Percentiles rank a stretch among this genome's conserved stretches.
Evolutionary conservation across 2,113 vertebrate genomes (phyloP).

Genomic region (Tapirus terrestris): DNA sequence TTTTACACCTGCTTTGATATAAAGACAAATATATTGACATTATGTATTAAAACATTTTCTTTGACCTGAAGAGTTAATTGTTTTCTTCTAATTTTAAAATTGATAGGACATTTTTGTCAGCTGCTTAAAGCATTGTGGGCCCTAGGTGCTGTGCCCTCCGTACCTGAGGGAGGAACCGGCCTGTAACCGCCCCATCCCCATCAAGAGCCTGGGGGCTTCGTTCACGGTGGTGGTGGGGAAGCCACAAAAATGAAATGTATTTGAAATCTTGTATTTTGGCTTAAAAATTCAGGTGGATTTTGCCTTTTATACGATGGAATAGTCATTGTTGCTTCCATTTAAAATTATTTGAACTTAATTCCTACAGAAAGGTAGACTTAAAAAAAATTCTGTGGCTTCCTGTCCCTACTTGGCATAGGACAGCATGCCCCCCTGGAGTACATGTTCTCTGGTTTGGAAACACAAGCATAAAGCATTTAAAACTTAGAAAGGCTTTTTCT

Average conservation of each 20-base stretch:
- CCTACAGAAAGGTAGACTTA: not conserved
- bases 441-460: not conserved
- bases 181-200: not conserved
- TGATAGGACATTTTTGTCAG: not conserved
- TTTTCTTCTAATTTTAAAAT: slow-evolving; percentile 40
- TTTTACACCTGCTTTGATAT: not conserved
- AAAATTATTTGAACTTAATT: slow-evolving; percentile 21
- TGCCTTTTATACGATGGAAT: not conserved
- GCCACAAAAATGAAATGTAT: not conserved
- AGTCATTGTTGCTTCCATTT: not conserved
- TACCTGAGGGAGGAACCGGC: accelerated
- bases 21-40: not conserved
- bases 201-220: not conserved
- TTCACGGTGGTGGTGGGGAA: not conserved
- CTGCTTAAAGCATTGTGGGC: not conserved
- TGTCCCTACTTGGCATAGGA: no score
- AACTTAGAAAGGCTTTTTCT: not conserved
- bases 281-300: not conserved
- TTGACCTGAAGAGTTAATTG: not conserved
- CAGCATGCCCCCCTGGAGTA: accelerated
- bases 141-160: not conserved
- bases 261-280: not conserved
- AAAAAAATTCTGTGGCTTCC: not conserved
- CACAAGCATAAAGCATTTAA: not conserved
- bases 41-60: slow-evolving; percentile 2